Conservation (phyloP, 2,888 invertebrate species). For the Nematopogon swammerdamellus region DNA sequence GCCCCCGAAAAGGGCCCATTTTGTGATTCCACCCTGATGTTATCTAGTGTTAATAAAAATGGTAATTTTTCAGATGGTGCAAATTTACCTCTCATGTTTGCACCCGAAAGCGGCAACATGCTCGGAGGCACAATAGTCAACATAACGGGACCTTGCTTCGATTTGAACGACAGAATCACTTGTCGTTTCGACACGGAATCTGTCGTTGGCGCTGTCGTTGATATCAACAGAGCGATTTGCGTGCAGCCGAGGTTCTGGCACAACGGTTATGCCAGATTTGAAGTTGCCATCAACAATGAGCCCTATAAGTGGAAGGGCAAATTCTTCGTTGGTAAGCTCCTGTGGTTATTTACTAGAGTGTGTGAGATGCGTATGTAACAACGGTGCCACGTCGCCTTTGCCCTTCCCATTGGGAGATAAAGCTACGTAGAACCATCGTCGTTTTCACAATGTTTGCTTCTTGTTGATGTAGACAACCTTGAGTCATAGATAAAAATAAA, state of each 20-base stretch:
- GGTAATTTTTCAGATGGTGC: slow-evolving; percentile 67
- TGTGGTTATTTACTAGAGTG: background rate
- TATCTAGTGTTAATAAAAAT: too few relatives aligned
- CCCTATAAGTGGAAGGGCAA: slow-evolving; percentile 87
- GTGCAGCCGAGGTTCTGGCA: slow-evolving; percentile 84
- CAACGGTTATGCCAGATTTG: slow-evolving; percentile 85
- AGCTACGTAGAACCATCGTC: too few relatives aligned
- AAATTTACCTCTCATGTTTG: slow-evolving; percentile 78
- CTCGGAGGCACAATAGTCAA: slow-evolving; percentile 95
- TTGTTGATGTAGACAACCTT: too few relatives aligned
- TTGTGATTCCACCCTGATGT: too few relatives aligned
- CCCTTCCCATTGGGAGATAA: too few relatives aligned
- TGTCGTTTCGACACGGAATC: slow-evolving; percentile 83
- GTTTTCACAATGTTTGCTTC: too few relatives aligned
- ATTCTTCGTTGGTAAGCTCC: slow-evolving; percentile 80
- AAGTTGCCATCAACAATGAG: slow-evolving; percentile 79
- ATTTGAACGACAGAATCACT: slow-evolving; percentile 68
- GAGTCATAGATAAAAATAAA: too few relatives aligned
- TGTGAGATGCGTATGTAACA: too few relatives aligned
- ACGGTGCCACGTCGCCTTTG: too few relatives aligned
- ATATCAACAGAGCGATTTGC: slow-evolving; percentile 82
- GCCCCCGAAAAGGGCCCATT: too few relatives aligned
- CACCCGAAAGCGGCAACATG: slow-evolving; percentile 97
- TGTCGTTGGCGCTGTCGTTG: slow-evolving; percentile 73
- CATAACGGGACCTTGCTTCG: slow-evolving; percentile 94